Evolutionary conservation across 2,113 vertebrate genomes (phyloP), one percentile per base, ranked within the genome.

Genomic region (Trachemys scripta): DNA sequence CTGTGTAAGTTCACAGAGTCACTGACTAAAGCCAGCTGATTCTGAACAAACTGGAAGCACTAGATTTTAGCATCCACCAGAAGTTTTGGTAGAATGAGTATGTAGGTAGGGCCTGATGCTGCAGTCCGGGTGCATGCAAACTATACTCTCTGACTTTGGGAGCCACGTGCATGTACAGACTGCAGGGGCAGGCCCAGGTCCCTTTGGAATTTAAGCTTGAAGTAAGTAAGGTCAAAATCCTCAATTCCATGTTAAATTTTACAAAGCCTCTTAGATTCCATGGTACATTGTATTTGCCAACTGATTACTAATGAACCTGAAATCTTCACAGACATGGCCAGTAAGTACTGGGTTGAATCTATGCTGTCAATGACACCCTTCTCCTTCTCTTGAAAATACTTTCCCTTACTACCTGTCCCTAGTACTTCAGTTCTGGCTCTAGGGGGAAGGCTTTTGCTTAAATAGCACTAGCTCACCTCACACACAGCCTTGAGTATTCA

Each of bases 51-150:
- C n/a, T 87, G 91, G 29, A 88, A 56, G 27, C 27, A 13, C 38
- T 84, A 80, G 86, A 56, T 95, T 82, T 95, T 91, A 91, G 94
- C 79, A 81, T 83, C 79, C 88, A 69, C 82, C 65, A 88, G 90
- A 90, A 89, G 93, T 45, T 88, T 59, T 93, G 57, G 49, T 88
- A 16, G 83, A 76, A 93, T 81, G 56, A 65, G 81, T 4, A n/a
- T 38, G 65, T 65, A 65, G 13, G 0, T 35, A n/a, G 4, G 35
- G 17, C 35, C 42, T 72, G 65, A 17, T n/a, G 62, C 31, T n/a
- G 62, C 62, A 35, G 62, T 69, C 62, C 3, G 45, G n/a, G 10
- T 45, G 20, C 72, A 38, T 10, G 5, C 22, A 38, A 38, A n/a
- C 22, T 12, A 13, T 27, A 45, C 22, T 24, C 75, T 16, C 75